Base-by-base conservation (phyloP, 2,797 vertebrate genomes). In the Tapera naevia region DNA sequence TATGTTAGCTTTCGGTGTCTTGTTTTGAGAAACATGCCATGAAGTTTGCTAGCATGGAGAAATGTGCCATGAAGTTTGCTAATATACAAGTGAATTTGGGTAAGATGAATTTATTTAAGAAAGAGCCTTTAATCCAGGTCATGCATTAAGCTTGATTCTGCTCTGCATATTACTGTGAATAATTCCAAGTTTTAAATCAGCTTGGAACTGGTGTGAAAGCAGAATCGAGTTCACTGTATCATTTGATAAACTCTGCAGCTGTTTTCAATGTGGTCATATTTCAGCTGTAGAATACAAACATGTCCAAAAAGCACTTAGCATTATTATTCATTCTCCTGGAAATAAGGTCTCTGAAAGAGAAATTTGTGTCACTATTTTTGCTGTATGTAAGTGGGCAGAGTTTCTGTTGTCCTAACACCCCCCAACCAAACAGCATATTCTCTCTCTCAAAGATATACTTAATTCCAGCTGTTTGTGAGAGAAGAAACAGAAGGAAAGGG, bases 11-110 rank as follows among this genome's bases (percentile, higher is more conserved):
- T 78, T 45, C 24, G 33, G 27, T 46, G 2, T 17, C 51, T 81
- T 79, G 4, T 45, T 83, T 78, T 56, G 58, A 62, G 57, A 83
- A 67, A 71, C 11, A 15, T 0, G 3, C 58, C n/a, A 5, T 2
- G 0, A 54, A 17, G 9, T 66, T 76, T 58, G 32, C 9, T 66
- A 60, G 45, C 37, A 22, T 33, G n/a, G 58, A 62, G 57, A 83
- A 67, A 71, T 11, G 15, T 0, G 3, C 58, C n/a, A 5, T 2
- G 0, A 54, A 17, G 9, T 66, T 76, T 58, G 32, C 9, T 66
- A 60, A 45, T 37, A 22, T 33, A 13, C 12, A 60, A 66, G 56
- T 17, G 2, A 72, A 65, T 69, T 18, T 24, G 11, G 48, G 30
- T 25, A 35, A 66, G 28, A 61, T 64, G 60, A 39, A 12, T 64